Evolutionary conservation across 2,797 vertebrate genomes (phyloP).

Genomic region (Tiaroga cobitis): DNA sequence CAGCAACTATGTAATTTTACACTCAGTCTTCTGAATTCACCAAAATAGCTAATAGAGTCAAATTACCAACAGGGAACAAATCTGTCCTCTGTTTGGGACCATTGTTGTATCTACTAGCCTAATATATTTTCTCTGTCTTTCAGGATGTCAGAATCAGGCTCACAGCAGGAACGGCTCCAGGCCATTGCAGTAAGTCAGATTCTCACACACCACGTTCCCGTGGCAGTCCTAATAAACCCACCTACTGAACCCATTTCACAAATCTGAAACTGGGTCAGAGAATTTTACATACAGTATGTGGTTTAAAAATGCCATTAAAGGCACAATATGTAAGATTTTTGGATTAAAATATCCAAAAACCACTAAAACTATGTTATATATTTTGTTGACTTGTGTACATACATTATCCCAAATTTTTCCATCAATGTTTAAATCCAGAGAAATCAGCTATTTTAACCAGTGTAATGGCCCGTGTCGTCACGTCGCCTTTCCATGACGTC

Average conservation of each 20-base stretch:
- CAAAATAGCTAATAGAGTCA: neutral
- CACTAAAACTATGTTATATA: neutral
- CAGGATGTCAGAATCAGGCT: slow-evolving; percentile 80
- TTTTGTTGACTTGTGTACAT: neutral
- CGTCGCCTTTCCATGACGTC: too few species aligned
- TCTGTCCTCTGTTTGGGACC: slow-evolving; percentile 15
- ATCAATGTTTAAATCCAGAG: too few species aligned
- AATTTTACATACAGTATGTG: neutral
- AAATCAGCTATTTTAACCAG: neutral
- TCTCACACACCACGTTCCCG: slow-evolving; percentile 32
- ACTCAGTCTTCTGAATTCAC: neutral
- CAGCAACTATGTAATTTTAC: slow-evolving; percentile 1
- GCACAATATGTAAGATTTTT: neutral
- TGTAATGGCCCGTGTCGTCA: neutral
- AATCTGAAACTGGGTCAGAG: slow-evolving; percentile 22
- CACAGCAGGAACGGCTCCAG: slow-evolving; percentile 88
- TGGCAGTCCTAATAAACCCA: slow-evolving; percentile 15
- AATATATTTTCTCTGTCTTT: slow-evolving; percentile 21
- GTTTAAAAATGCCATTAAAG: neutral
- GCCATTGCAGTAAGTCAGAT: slow-evolving; percentile 86
- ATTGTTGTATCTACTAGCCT: slow-evolving; percentile 1
- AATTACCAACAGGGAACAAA: slow-evolving; percentile 18
- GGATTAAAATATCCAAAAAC: neutral
- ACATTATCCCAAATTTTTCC: neutral
- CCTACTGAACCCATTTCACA: slow-evolving; percentile 29